Base-by-base conservation (phyloP, 2,888 invertebrate genomes). In the Mycalesis mineus region DNA sequence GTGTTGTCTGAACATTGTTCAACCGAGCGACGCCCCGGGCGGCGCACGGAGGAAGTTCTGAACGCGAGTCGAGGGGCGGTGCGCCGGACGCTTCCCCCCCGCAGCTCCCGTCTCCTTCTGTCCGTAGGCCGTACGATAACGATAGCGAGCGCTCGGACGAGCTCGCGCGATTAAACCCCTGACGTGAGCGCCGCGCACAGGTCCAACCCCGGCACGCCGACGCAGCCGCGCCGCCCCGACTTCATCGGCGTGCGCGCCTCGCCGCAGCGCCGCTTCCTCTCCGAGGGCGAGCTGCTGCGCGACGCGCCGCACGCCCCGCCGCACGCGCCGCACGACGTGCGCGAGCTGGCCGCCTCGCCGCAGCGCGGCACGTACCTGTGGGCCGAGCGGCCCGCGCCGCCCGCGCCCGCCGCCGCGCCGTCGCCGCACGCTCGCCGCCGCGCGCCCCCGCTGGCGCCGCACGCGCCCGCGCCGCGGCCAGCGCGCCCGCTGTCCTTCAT, bases 171-270 rank as follows among this genome's bases (percentile, higher is more conserved):
- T 85, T 88, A 86, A 74, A 89, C 87, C 88, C 88, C 84, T 89
- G 88, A 89, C 86, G 84, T 78, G 82, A 75, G 79, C 81, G 84
- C 80, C 79, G 82, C 80, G 80, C 91, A 85, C 93, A 96, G 96
- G 93, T 96, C 96, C 71, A 96, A 96, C 91, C 97, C 96, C 73
- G 96, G 96, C 80, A 96, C 96, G 75, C 97, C 97, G 74, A 96
- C 96, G 74, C 95, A 95, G 91, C 95, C 95, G 71, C 92, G 96
- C 75, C 92, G 96, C 69, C 96, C 96, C 59, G 96, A 96, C 89
- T 96, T 96, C 90, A 96, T 96, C 80, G 93, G 95, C 71, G 95
- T 95, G 71, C 88, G 93, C 64, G 91, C 91, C 65, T 93, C 93
- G 68, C 94, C 95, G 58, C 95, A 95, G 84, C 91, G 94, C 14